Evolutionary conservation across 2,113 vertebrate species (phyloP), one percentile per base, ranked within the genome.

Genomic region (Silurus asotus): DNA sequence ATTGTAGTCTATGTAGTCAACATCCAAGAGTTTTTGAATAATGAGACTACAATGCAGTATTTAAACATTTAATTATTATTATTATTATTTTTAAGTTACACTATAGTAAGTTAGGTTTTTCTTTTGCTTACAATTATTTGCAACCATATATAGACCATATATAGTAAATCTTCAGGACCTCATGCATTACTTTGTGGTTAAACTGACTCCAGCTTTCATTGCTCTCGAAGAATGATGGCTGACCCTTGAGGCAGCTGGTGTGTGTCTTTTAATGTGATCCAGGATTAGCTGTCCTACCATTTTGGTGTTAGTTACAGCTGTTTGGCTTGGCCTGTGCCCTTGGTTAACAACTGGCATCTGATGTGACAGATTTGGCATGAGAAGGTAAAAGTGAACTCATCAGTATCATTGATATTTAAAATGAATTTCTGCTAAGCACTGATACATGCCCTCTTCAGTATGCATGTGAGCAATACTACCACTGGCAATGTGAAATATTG

Each of bases 291-390:
- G 55, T 58, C n/a, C 9, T 81, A 17, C 25, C 70, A 59, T 82
- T 82, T n/a, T 45, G 69, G 85, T 76, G 70, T 76, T n/a, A 58
- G 45, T 76, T 76, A 62, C 80, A 87, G 85, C 69, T 82, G 80
- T 87, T 76, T 82, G 28, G 8, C 77, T 61, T 72, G 84, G 70
- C 80, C 85, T 86, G 49, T 74, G 25, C 45, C n/a, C 69, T 37
- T 28, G 67, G 67, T 75, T 59, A 81, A 81, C 85, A 86, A 45
- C 78, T 62, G 20, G 2, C 76, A 67, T 70, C 23, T n/a, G n/a
- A 49, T 48, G 5, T 81, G 67, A 69, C 67, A 86, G 56, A 85
- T 74, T 37, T 81, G 78, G 67, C 17, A 59, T 9, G 17, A 23
- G 45, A 20, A 25, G 65, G n/a, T 51, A n/a, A 20, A 59, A 51